Evolutionary conservation across 2,113 vertebrate species (phyloP).

Genomic region (Bos indicus): DNA sequence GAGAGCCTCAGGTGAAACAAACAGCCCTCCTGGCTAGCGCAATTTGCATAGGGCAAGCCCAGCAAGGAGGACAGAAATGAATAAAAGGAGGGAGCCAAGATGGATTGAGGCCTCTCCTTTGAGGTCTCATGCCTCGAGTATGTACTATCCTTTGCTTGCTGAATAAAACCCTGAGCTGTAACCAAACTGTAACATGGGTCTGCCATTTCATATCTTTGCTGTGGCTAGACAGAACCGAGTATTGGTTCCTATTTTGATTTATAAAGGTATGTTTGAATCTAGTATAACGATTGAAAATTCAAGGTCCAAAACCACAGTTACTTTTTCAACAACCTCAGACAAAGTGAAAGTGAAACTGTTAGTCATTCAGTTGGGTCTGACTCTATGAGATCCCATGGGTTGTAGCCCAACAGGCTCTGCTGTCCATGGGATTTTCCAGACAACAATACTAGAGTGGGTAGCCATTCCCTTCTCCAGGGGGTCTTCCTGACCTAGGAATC

Average conservation of each 20-base stretch:
- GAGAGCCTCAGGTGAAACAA: background rate
- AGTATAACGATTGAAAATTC: background rate
- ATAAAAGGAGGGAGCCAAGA: background rate
- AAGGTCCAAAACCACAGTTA: background rate
- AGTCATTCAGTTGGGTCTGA: background rate
- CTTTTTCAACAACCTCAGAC: background rate
- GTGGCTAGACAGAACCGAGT: background rate
- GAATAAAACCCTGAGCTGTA: background rate
- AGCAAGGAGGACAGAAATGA: background rate
- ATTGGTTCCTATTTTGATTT: background rate
- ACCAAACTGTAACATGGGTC: background rate
- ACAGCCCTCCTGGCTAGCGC: background rate
- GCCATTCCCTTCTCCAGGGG: background rate
- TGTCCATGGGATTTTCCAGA: background rate
- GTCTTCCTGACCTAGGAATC: background rate
- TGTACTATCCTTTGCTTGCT: background rate
- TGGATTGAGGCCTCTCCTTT: background rate
- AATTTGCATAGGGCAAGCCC: background rate
- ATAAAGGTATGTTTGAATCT: background rate
- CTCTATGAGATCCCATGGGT: background rate
- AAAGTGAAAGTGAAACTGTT: background rate
- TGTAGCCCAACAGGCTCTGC: background rate
- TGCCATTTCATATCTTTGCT: background rate
- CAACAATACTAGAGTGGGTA: background rate
- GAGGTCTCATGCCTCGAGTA: background rate